Base-by-base conservation (phyloP, 2,888 invertebrate species). In the Xestia sexstrigata region DNA sequence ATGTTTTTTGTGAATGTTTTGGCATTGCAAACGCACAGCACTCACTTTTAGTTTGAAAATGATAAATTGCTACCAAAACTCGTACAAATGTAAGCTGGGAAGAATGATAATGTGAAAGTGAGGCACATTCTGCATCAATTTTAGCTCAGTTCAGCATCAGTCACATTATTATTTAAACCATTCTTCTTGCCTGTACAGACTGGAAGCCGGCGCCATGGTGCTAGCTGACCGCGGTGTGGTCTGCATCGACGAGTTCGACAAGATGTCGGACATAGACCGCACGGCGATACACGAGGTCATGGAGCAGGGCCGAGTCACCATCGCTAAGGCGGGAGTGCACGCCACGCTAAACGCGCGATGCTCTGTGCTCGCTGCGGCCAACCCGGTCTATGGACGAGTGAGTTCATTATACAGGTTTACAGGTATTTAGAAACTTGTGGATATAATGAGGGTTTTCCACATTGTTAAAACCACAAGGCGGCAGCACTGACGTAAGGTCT, bases 131-230 rank as follows among this genome's bases (percentile, higher is more conserved):
- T 47, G 0, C 23, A 9, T 52, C 52, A 52, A 9, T 13, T 11
- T 55, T 55, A 55, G n/a, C 13, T 55, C n/a, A n/a, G 55, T 52
- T n/a, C 4, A 55, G n/a, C n/a, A 11, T 52, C 49, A 0, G 7
- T 35, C 4, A 35, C 35, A 35, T 55, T 55, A 11, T 55, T 55
- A 49, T 20, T 20, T 62, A 62, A 17, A 60, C 11, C 4, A 5
- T n/a, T 6, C 8, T 20, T 49, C 9, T 13, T 20, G 9, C n/a
- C 20, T 45, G 1, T 13, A 13, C 88, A 97, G 99, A 58, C 93
- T 99, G 78, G 99, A 99, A 95, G 99, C 99, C 0, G 99, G 99
- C 84, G 99, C 99, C 76, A 99, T 99, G 99, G 99, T 99, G n/a
- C 95, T 99, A 58, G 99, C 99, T 0, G 99, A 99, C 96, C 97